phyloP scores from a whole-genome alignment of 2,797 vertebrate species.

The Eurystomus glaucurus region DNA sequence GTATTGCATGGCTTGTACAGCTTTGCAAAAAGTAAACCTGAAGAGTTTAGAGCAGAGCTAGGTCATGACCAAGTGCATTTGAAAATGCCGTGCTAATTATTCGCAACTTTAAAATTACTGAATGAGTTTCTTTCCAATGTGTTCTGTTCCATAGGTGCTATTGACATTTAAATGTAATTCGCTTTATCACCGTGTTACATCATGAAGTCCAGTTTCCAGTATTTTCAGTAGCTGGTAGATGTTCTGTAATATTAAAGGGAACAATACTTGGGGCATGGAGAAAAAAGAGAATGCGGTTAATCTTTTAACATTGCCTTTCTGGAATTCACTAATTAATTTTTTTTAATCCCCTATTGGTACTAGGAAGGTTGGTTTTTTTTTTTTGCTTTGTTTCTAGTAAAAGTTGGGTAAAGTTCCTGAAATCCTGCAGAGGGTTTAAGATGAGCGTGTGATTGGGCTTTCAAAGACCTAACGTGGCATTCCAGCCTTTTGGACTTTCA shows the following conservation, averaged over 20 bases:
- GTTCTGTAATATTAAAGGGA: not conserved
- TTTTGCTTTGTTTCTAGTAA: not conserved
- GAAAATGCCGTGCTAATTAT: constrained; percentile 43
- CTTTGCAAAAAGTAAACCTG: not conserved
- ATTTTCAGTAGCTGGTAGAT: constrained; percentile 25
- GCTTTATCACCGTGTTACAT: not conserved
- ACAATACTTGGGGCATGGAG: not conserved
- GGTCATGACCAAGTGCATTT: constrained; percentile 37
- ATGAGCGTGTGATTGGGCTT: not conserved
- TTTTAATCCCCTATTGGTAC: not conserved
- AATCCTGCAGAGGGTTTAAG: not conserved
- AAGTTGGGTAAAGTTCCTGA: not conserved
- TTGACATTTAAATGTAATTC: constrained; percentile 66
- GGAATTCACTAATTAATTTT: not conserved
- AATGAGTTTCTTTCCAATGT: constrained; percentile 21
- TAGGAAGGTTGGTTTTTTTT: not conserved
- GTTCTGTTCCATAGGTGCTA: not conserved
- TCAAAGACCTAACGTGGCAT: not conserved
- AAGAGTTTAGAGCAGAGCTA: constrained; percentile 34
- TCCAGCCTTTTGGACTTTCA: not conserved
- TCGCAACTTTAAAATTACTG: constrained; percentile 41
- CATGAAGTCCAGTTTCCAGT: not conserved
- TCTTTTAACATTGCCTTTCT: not conserved
- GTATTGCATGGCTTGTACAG: not conserved
- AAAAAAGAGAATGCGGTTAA: not conserved